A percentile compares a stretch with the other conserved stretches of the same genome.
Evolutionary conservation across 2,113 vertebrate species (phyloP).

Genomic region (Hydropotes inermis): DNA sequence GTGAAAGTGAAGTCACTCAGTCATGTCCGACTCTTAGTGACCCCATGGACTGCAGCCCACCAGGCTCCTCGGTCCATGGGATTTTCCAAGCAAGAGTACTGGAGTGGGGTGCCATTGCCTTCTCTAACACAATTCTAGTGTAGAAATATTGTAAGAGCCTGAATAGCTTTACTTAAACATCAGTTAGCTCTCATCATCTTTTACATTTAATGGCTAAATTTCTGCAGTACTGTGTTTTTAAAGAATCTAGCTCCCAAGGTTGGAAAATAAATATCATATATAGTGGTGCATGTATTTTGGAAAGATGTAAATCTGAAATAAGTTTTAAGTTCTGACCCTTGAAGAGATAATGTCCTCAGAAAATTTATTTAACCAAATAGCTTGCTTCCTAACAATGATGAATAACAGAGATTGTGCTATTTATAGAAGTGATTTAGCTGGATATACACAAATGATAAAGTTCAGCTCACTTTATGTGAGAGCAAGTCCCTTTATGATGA

Average conservation of each 20-base stretch:
- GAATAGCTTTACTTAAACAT: neutral
- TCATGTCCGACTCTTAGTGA: too few relatives aligned
- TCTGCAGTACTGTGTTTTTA: neutral
- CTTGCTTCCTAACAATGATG: conserved; percentile 41
- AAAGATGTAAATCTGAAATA: conserved; percentile 42
- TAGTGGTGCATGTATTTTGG: neutral
- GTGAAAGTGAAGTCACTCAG: too few relatives aligned
- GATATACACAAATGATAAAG: conserved; percentile 34
- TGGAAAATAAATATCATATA: conserved; percentile 18
- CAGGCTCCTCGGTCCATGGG: too few relatives aligned
- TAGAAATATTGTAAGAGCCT: neutral
- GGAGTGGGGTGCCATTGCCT: too few relatives aligned
- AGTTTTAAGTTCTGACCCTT: conserved; percentile 18
- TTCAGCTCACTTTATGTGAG: conserved; percentile 18
- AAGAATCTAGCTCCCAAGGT: neutral
- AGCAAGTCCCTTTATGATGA: conserved; percentile 10
- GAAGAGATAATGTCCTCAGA: conserved; percentile 36
- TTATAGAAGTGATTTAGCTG: conserved; percentile 13
- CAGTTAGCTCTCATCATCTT: neutral
- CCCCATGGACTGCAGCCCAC: too few relatives aligned
- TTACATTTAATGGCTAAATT: conserved; percentile 8
- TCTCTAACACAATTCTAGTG: neutral
- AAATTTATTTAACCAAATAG: conserved; percentile 48
- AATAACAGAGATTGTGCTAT: conserved; percentile 15
- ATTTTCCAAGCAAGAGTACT: too few relatives aligned